Base-by-base conservation (phyloP, 2,888 invertebrate genomes). In the Criorhina ranunculi region DNA sequence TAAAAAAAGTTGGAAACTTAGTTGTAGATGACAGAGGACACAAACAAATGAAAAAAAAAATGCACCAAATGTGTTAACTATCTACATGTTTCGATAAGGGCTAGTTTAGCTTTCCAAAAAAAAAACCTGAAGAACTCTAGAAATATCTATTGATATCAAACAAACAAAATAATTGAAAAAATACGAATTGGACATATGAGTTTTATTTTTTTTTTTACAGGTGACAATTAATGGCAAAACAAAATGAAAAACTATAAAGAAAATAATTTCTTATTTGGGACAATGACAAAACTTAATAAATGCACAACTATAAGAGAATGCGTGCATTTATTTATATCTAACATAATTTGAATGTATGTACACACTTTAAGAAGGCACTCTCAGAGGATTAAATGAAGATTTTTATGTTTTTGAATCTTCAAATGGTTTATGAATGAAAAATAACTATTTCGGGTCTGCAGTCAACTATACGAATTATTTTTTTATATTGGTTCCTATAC, bases 361-460 rank as follows among this genome's bases (percentile, higher is more conserved):
- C 77, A 70, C 62, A 46, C 37, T 59, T 44, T 59, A 9, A 44
- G 35, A 35, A 55, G 69, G 57, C 57, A 72, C 76, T 69, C 62
- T 55, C 49, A 55, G 46, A 70, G 19, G 77, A 70, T 64, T 40
- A 42, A 24, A 72, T 66, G 72, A 72, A 55, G 62, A 49, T 62
- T 69, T 81, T 62, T 53, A 35, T 62, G 24, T 17, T 40, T 35
- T 44, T 70, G n/a, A n/a, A 40, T 59, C 35, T 57, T 69, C 53
- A 51, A 72, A 66, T 66, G 55, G 19, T 53, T 62, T 64, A 75
- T 64, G 46, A 79, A 69, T 75, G 79, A 24, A 70, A 57, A 64
- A 69, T 55, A 75, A 37, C 79, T 90, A 89, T 88, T n/a, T 90
- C 91, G 91, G 91, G 91, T 89, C 91, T 91, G 91, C 91, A 91